Evolutionary conservation across 2,888 invertebrate genomes (phyloP), one percentile per base, ranked within the genome.

Genomic region (Deladenus siricidicola): DNA sequence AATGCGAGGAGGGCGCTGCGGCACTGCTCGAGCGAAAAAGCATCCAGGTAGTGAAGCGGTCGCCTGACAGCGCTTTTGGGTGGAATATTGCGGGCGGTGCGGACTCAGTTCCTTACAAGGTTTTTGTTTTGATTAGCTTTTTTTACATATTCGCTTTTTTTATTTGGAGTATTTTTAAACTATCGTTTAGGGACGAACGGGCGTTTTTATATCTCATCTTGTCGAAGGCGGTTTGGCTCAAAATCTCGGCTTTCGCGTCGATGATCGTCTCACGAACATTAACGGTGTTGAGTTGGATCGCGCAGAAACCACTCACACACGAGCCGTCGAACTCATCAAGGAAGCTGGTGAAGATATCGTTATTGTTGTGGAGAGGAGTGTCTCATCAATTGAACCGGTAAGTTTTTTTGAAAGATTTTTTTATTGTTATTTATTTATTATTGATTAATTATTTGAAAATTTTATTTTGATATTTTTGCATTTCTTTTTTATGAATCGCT

Each of bases 21-120:
- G 29, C 26, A n/a, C 24, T 24, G 48, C 44, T 42, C 34, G 29
- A 47, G 21, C 29, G 42, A 17, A 34, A 64, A 43, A 51, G 60
- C 45, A 24, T 65, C 43, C 29, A 52, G 21, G 23, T 55, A 26
- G 39, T 39, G 2, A 43, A 63, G 6, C 68, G 69, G 42, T n/a
- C n/a, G n/a, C n/a, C n/a, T n/a, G 57, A 45, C 10, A 29, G 50
- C 34, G 94, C 93, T 14, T 85, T 98, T 50, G 98, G 98, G 1
- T 85, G 99, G 69, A 89, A 89, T 71, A 98, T 98, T 80, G 96
- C 96, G n/a, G 98, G 98, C 34, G 98, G 98, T 44, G 85, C 87
- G 57, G 94, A 93, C 24, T 94, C 94, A 3, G 26, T 47, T 44
- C 68, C 60, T 0, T 68, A 58, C 39, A 66, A 56, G n/a, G 70